Conservation (phyloP, 2,888 invertebrate genomes). For the Onthophagus sagittarius region DNA sequence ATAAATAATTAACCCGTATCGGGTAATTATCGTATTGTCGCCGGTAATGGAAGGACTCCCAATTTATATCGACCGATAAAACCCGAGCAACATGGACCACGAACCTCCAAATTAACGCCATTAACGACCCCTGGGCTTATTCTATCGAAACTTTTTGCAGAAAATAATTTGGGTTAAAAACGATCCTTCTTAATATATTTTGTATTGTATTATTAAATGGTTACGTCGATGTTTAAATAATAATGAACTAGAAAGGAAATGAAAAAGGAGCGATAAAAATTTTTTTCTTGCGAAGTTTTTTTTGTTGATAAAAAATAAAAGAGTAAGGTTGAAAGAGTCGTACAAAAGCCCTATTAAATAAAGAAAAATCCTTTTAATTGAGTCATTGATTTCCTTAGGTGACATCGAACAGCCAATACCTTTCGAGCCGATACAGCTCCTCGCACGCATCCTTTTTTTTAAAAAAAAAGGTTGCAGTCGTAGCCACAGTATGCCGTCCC, state of each 20-base stretch:
- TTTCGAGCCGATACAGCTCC: not conserved
- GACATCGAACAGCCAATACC: not conserved
- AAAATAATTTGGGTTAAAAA: not conserved
- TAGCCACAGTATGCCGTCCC: not conserved
- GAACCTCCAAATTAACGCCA: not conserved
- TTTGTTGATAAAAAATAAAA: not conserved
- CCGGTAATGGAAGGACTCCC: conserved; percentile 23
- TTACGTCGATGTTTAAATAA: too few relatives aligned
- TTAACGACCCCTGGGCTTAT: not conserved
- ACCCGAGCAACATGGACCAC: conserved; percentile 4
- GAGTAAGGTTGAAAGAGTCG: not conserved
- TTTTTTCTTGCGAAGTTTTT: too few relatives aligned
- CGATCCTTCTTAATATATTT: not conserved
- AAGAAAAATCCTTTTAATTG: not conserved
- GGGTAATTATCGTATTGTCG: conserved; percentile 23
- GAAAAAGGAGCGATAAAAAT: too few relatives aligned
- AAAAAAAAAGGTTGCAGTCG: not conserved
- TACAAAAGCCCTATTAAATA: not conserved
- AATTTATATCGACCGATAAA: conserved; percentile 8
- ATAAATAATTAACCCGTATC: conserved; percentile 25
- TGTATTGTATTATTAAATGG: too few relatives aligned
- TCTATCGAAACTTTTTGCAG: not conserved
- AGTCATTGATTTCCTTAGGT: not conserved
- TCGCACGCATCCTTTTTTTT: not conserved
- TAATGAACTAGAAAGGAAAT: too few relatives aligned